These are phyloP conservation scores for Euthynnus affinis DNA, from an alignment of 2,797 vertebrate species.

Conservation along the genomic window DNA sequence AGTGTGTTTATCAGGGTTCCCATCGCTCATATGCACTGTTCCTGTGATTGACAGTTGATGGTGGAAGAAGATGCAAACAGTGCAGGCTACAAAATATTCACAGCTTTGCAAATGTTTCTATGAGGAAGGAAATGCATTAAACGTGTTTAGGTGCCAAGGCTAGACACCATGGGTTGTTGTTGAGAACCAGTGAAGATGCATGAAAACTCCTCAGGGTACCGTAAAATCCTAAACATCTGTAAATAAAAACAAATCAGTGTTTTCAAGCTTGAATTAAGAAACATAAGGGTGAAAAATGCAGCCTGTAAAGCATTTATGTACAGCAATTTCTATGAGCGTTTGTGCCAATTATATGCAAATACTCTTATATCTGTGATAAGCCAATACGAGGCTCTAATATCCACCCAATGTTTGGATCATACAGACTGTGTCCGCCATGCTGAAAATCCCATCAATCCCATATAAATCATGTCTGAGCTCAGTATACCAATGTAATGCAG, in stretches of 20 bases:
- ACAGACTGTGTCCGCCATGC: not conserved
- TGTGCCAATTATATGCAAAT: not conserved
- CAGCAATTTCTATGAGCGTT: not conserved
- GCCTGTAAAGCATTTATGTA: not conserved
- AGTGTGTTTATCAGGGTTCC: not conserved
- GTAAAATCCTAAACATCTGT: not conserved
- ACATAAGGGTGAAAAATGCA: not conserved
- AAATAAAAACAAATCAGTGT: not conserved
- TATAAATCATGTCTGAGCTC: conserved; percentile 13
- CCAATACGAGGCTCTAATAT: not conserved
- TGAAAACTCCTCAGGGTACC: not conserved
- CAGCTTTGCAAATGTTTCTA: not conserved
- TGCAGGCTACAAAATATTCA: not conserved
- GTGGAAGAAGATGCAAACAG: not conserved
- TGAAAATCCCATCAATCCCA: conserved; percentile 15
- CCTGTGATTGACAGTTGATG: not conserved
- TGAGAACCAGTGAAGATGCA: not conserved
- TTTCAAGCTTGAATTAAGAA: not conserved
- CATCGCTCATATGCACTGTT: not conserved
- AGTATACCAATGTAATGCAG: not conserved
- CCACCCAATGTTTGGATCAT: not conserved
- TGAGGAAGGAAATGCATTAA: no score
- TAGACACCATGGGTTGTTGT: not conserved
- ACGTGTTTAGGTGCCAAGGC: not conserved
- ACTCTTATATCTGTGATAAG: not conserved